Conservation (phyloP, 2,888 invertebrate species). For the Acrobasis repandana region DNA sequence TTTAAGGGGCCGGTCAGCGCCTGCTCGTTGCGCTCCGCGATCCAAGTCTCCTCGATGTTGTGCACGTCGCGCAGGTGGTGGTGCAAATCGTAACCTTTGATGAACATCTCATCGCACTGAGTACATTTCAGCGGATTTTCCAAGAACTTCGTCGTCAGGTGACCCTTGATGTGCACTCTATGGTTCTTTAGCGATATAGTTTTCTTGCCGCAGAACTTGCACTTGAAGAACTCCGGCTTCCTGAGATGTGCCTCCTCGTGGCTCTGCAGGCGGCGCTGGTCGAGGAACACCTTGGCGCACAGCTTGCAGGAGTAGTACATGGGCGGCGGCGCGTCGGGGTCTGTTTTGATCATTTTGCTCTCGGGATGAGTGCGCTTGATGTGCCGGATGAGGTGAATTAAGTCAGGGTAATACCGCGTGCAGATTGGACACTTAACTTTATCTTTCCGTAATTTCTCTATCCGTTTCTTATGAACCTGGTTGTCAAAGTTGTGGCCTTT, state of each 20-base stretch:
- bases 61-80: conserved; percentile 70
- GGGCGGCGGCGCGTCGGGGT: conserved; percentile 73
- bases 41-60: conserved; percentile 69
- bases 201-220: conserved; percentile 76
- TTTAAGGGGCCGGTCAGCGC: conserved; percentile 63
- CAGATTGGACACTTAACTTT: conserved; percentile 78
- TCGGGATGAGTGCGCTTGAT: conserved; percentile 72
- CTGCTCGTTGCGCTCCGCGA: conserved; percentile 59
- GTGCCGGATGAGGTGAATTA: conserved; percentile 73
- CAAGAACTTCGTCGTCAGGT: conserved; percentile 65
- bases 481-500: conserved; percentile 80
- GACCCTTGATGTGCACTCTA: conserved; percentile 68
- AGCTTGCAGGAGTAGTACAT: conserved; percentile 67
- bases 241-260: conserved; percentile 71
- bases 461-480: conserved; percentile 64
- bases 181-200: conserved; percentile 67
- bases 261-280: conserved; percentile 58
- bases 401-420: conserved; percentile 64
- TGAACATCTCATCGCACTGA: conserved; percentile 67
- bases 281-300: conserved; percentile 72
- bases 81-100: conserved; percentile 69
- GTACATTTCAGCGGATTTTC: conserved; percentile 70
- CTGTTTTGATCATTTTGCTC: conserved; percentile 78
- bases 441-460: conserved; percentile 66
- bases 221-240: conserved; percentile 72